Conservation (phyloP, 2,113 vertebrate species). For the Montifringilla adamsi region DNA sequence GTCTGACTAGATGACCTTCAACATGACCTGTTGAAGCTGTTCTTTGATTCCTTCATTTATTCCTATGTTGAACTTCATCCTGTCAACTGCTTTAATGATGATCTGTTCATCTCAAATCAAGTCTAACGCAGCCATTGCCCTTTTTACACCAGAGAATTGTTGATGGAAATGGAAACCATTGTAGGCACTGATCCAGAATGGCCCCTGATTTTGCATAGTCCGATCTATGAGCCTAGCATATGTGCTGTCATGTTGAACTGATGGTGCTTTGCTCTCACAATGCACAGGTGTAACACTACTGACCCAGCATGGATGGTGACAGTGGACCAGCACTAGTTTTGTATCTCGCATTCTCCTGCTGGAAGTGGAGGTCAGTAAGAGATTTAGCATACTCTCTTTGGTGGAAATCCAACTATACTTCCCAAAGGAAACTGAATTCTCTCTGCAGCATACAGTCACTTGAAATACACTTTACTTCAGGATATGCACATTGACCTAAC, state of each 20-base stretch:
- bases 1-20: not conserved
- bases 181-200: not conserved
- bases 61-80: not conserved
- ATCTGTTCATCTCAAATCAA: not conserved
- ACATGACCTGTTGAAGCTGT: not conserved
- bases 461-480: not conserved
- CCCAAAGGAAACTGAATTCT: not conserved
- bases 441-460: not conserved
- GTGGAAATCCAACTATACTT: not conserved
- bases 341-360: not conserved
- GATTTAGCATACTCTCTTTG: not conserved
- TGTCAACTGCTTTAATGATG: not conserved
- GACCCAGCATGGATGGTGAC: not conserved
- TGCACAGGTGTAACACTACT: not conserved
- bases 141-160: not conserved
- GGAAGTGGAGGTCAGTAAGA: not conserved
- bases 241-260: not conserved
- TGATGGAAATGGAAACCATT: not conserved
- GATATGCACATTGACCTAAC: not conserved
- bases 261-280: not conserved
- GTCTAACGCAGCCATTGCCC: not conserved
- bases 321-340: not conserved
- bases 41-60: not conserved
- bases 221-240: accelerated
- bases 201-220: not conserved